Conservation (phyloP, 2,113 vertebrate species). For the Pogonocichla stellata region DNA sequence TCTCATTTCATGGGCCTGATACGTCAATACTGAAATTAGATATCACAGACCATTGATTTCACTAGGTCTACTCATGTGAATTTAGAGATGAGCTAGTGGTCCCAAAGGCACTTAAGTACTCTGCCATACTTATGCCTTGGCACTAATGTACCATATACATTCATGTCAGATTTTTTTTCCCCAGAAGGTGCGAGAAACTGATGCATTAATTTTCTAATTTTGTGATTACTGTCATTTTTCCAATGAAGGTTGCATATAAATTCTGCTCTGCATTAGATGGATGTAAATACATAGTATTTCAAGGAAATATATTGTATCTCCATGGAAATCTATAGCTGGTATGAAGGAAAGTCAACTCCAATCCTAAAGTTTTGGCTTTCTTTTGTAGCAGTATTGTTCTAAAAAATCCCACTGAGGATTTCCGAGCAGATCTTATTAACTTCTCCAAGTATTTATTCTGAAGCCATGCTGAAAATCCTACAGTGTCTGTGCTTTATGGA, state of each 20-base stretch:
- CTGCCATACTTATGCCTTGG: constrained; percentile 1
- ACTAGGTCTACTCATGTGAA: constrained; percentile 41
- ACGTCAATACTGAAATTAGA: constrained; percentile 40
- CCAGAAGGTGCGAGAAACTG: not conserved
- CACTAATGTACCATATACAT: constrained; percentile 23
- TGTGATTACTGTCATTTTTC: not conserved
- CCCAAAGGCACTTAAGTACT: constrained; percentile 46
- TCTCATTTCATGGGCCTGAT: not conserved
- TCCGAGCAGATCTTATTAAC: not conserved
- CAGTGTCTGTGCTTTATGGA: not conserved
- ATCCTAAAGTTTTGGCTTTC: not conserved
- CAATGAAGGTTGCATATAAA: not conserved
- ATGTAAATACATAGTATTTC: not conserved
- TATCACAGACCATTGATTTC: constrained; percentile 36
- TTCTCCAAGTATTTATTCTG: not conserved
- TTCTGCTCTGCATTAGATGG: not conserved
- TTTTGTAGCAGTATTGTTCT: not conserved
- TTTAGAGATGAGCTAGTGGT: constrained; percentile 35
- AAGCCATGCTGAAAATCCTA: not conserved
- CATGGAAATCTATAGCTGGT: not conserved
- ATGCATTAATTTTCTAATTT: not conserved
- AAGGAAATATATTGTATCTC: not conserved
- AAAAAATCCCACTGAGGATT: not conserved
- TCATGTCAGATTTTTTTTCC: not conserved
- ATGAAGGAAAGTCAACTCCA: not conserved